Evolutionary conservation across 2,888 invertebrate species (phyloP).

Genomic region (Harpagoxenus sublaevis): DNA sequence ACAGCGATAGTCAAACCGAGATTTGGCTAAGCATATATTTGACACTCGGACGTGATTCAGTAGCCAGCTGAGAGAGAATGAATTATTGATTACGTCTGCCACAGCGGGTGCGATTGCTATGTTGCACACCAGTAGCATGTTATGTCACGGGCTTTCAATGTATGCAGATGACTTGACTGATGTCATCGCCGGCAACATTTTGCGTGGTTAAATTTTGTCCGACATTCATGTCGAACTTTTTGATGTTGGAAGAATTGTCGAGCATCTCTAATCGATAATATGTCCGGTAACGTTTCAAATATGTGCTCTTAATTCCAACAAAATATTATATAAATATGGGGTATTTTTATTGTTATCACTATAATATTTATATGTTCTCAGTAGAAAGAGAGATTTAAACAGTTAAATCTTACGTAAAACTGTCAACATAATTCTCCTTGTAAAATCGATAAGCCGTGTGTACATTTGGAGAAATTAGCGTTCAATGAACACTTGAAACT

Average conservation of each 20-base stretch:
- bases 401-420: neutral
- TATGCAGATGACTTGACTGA: conserved; percentile 73
- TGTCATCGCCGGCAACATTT: conserved; percentile 66
- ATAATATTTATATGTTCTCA: neutral
- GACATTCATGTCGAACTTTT: neutral
- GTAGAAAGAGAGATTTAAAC: neutral
- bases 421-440: conserved; percentile 5
- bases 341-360: neutral
- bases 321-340: neutral
- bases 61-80: conserved; percentile 65
- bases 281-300: neutral
- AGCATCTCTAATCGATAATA: neutral
- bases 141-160: conserved; percentile 71
- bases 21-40: conserved; percentile 51
- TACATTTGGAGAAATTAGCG: conserved; percentile 15
- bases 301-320: neutral
- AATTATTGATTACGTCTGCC: conserved; percentile 74
- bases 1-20: conserved; percentile 22
- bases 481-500: conserved; percentile 1
- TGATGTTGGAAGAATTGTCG: neutral
- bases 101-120: conserved; percentile 63
- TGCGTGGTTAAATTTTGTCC: conserved; percentile 34
- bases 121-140: conserved; percentile 62
- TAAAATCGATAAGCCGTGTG: conserved; percentile 10
- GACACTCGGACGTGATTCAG: conserved; percentile 60